phyloP scores from a whole-genome alignment of 2,113 vertebrate genomes.

The Atrichornis clamosus region DNA sequence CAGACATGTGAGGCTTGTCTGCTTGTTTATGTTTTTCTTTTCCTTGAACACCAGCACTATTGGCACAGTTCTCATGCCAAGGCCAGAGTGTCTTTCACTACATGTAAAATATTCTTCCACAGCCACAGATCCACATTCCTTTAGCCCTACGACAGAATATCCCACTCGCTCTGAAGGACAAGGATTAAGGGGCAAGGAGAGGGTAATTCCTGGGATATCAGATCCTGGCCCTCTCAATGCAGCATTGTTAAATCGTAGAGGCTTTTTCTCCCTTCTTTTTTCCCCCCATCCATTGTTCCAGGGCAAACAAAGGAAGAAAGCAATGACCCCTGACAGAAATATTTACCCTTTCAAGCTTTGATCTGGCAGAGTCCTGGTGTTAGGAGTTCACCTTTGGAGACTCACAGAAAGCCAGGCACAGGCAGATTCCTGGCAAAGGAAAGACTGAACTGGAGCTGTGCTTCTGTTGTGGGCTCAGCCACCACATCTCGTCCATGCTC shows the following conservation, averaged over 20 bases:
- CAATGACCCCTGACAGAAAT: neutral
- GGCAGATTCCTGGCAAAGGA: neutral
- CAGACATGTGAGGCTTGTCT: neutral
- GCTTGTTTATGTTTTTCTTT: neutral
- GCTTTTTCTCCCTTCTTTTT: neutral
- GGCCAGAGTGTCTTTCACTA: neutral
- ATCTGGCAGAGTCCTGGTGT: neutral
- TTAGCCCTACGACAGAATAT: neutral
- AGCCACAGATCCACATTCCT: neutral
- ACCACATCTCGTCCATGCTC: neutral
- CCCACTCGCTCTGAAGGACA: neutral
- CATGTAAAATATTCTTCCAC: neutral
- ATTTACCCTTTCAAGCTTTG: neutral
- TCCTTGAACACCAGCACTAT: neutral
- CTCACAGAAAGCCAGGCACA: neutral
- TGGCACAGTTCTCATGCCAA: neutral
- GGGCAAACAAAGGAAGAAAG: neutral
- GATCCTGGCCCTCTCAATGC: neutral
- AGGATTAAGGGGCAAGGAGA: neutral
- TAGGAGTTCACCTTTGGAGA: neutral
- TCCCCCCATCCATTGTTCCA: rapidly evolving
- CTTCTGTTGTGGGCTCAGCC: neutral
- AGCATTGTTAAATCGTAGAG: neutral
- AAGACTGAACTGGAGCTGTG: neutral
- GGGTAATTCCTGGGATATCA: neutral